Percentiles rank a stretch among this genome's conserved stretches.
phyloP scores from a whole-genome alignment of 2,888 invertebrate genomes.

The Eristalis tenax region DNA sequence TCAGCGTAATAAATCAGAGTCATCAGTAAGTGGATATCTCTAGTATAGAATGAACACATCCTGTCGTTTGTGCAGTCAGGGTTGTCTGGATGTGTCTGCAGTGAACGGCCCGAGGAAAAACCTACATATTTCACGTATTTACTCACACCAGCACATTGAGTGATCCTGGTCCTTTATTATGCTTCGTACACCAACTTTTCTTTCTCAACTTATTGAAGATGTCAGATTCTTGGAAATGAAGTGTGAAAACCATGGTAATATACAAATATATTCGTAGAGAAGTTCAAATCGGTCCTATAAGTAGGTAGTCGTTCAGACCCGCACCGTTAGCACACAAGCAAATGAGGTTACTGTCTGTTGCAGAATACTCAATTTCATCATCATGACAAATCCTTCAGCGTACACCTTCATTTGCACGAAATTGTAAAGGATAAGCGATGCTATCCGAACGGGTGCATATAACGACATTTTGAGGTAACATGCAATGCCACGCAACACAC shows the following conservation, averaged over 20 bases:
- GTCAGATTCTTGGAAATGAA: slow-evolving; percentile 7
- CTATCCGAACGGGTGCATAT: slow-evolving; percentile 14
- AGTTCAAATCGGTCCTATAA: slow-evolving; percentile 22
- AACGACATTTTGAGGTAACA: slow-evolving; percentile 51
- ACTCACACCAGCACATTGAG: slow-evolving; percentile 11
- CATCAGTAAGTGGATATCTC: slow-evolving; percentile 27
- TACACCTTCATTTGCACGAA: slow-evolving; percentile 33
- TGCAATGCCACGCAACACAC: not conserved
- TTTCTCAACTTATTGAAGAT: slow-evolving; percentile 35
- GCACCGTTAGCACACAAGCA: not conserved
- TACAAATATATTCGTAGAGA: slow-evolving; percentile 16
- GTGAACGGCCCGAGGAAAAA: slow-evolving; percentile 7
- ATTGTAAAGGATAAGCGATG: slow-evolving; percentile 42
- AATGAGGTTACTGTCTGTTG: slow-evolving; percentile 54
- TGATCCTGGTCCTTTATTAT: slow-evolving; percentile 1
- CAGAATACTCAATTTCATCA: slow-evolving; percentile 24
- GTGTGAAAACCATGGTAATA: slow-evolving; percentile 19
- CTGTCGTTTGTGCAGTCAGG: not conserved
- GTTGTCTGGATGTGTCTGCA: slow-evolving; percentile 4
- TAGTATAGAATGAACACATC: slow-evolving; percentile 11
- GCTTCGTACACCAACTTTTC: not conserved
- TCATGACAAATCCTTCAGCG: not conserved
- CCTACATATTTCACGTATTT: slow-evolving; percentile 13
- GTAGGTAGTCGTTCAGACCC: slow-evolving; percentile 16
- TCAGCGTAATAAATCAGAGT: slow-evolving; percentile 38